These are phyloP conservation scores for Tangara arthus DNA, from an alignment of 2,797 vertebrate species.

Conservation along the genomic window DNA sequence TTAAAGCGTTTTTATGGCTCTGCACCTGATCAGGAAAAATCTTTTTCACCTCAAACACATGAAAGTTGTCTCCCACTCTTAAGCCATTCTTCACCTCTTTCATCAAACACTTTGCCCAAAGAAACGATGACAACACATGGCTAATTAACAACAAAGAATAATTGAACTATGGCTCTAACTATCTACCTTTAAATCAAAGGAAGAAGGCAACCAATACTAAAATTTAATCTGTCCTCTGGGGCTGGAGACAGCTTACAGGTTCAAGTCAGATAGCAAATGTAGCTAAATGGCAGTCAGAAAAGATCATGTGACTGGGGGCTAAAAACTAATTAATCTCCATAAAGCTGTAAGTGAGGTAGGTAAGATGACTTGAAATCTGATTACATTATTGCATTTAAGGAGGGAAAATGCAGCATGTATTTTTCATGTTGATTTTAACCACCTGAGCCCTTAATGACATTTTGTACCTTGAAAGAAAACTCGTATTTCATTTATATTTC, in stretches of 20 bases:
- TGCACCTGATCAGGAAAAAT: not conserved
- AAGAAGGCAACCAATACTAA: slow-evolving; percentile 75
- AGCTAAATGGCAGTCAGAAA: slow-evolving; percentile 83
- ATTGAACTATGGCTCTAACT: slow-evolving; percentile 67
- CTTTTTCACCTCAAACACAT: not conserved
- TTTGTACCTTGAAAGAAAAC: slow-evolving; percentile 77
- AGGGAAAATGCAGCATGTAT: slow-evolving; percentile 83
- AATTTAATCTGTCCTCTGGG: slow-evolving; percentile 80
- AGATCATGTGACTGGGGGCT: slow-evolving; percentile 81
- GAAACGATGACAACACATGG: slow-evolving; percentile 17
- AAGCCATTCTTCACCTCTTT: not conserved
- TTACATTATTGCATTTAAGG: slow-evolving; percentile 86
- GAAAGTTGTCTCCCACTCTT: slow-evolving; percentile 13
- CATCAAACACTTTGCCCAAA: slow-evolving; percentile 12
- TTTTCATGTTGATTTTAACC: slow-evolving; percentile 94
- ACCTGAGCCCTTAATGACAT: slow-evolving; percentile 91
- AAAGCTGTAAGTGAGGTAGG: slow-evolving; percentile 89
- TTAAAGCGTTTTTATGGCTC: slow-evolving; percentile 21
- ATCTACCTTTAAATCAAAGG: slow-evolving; percentile 76
- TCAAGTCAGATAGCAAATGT: slow-evolving; percentile 79
- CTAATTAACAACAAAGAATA: slow-evolving; percentile 69
- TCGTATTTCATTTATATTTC: slow-evolving; percentile 75
- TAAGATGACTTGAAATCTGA: slow-evolving; percentile 95
- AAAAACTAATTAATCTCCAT: slow-evolving; percentile 98
- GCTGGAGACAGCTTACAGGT: slow-evolving; percentile 74